These are phyloP conservation scores for Enteromius fasciolatus DNA, from an alignment of 2,797 vertebrate species.

Conservation along the genomic window DNA sequence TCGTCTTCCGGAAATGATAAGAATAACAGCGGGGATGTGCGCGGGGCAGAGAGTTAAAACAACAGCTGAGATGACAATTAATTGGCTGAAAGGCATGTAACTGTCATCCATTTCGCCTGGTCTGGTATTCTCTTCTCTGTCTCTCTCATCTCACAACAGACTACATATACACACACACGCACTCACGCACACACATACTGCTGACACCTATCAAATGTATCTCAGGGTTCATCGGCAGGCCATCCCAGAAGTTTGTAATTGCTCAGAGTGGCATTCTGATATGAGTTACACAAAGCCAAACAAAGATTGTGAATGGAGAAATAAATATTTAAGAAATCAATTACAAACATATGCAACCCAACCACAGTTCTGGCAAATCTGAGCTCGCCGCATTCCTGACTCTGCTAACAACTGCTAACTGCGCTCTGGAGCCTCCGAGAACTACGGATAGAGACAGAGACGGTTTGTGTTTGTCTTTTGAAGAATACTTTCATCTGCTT, in stretches of 20 bases:
- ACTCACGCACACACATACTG: slow-evolving; percentile 51
- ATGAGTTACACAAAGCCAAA: slow-evolving; percentile 63
- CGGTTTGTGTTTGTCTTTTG: neutral
- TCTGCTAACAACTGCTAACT: slow-evolving; percentile 36
- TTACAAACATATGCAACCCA: slow-evolving; percentile 76
- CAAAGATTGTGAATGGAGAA: slow-evolving; percentile 59
- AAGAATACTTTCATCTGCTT: neutral
- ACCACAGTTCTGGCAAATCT: slow-evolving; percentile 52
- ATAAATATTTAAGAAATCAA: slow-evolving; percentile 70
- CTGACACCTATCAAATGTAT: slow-evolving; percentile 75
- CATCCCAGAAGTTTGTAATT: slow-evolving; percentile 66
- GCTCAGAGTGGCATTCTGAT: slow-evolving; percentile 61
- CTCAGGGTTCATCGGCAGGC: slow-evolving; percentile 79
- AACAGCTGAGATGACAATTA: slow-evolving; percentile 85
- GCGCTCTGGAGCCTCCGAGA: neutral
- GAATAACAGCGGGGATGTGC: slow-evolving; percentile 77
- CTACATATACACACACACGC: slow-evolving; percentile 52
- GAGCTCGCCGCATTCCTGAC: slow-evolving; percentile 47
- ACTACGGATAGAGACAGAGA: neutral
- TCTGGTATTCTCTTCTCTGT: slow-evolving; percentile 44
- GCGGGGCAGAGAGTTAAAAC: slow-evolving; percentile 84
- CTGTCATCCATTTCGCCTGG: slow-evolving; percentile 79
- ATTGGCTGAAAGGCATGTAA: slow-evolving; percentile 82
- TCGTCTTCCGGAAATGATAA: slow-evolving; percentile 81
- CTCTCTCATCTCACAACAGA: slow-evolving; percentile 61